Base-by-base conservation (phyloP, 2,113 vertebrate genomes). In the Machaerirhynchus nigripectus region DNA sequence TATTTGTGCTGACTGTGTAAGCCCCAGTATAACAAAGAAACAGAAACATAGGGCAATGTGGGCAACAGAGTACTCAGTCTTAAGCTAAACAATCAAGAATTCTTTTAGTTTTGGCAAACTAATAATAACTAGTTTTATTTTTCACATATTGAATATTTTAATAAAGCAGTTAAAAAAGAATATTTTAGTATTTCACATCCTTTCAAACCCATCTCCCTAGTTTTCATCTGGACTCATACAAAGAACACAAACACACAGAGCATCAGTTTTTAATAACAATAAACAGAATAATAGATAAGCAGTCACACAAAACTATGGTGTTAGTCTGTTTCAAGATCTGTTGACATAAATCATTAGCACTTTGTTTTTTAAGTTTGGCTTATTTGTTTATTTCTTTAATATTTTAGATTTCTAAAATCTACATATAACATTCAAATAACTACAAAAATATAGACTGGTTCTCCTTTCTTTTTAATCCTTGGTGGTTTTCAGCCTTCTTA, bases 251-350 rank as follows among this genome's bases (percentile, higher is more conserved):
- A 47, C 20, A 57, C 3, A 63, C 9, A 64, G 85, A 55, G 15
- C 15, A 59, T 22, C 42, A 69, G 53, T 64, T 93, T 95, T 79
- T 85, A 82, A 52, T 71, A 87, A 87, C 96, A 96, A 96, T 68
- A 96, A 97, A 97, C 75, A 91, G 96, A 96, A 84, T 96, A 96
- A 95, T 67, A 88, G 9, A 95, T 90, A 90, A 93, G 63, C 55
- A 93, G 24, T 67, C 59, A 87, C 37, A 60, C 0, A 74, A 84
- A 80, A 60, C 33, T 83, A 49, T 85, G 80, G 81, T 92, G 79
- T 44, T 87, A 84, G 11, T 47, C 73, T 93, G 69, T 50, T 77
- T 39, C n/a, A 53, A n/a, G 28, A 82, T 78, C 55, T 87, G 56
- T 63, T 95, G 93, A 85, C 82, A 94, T 60, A 89, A 94, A 79